phyloP scores from a whole-genome alignment of 2,888 invertebrate genomes.

The Oscheius myriophilus region DNA sequence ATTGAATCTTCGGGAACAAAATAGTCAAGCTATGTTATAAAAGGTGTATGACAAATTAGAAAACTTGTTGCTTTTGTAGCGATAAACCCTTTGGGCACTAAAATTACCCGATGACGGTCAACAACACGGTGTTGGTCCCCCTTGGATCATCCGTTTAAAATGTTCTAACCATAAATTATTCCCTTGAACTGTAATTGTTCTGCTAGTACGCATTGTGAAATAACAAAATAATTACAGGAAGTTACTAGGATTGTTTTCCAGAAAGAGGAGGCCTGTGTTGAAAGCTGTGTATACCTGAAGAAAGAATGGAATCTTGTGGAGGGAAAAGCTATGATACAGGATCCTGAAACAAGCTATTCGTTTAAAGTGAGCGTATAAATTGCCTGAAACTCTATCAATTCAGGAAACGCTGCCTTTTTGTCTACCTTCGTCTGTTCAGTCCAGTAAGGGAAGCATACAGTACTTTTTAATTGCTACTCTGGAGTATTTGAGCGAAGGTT shows the following conservation, averaged over 20 bases:
- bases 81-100: no score
- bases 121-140: no score
- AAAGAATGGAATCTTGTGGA: constrained; percentile 25
- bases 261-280: constrained; percentile 20
- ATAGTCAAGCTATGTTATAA: no score
- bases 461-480: constrained; percentile 11
- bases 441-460: constrained; percentile 10
- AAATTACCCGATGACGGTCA: no score
- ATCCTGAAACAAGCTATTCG: constrained; percentile 4
- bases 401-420: constrained; percentile 16
- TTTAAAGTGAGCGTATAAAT: constrained; percentile 3
- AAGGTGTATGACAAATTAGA: no score
- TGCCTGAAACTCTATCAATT: not conserved
- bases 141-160: no score
- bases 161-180: no score
- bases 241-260: constrained; percentile 6
- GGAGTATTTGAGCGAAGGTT: constrained; percentile 20
- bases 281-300: constrained; percentile 25
- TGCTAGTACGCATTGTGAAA: not conserved
- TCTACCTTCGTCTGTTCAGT: constrained; percentile 13
- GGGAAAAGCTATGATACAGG: not conserved
- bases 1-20: no score
- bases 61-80: no score
- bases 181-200: not conserved
- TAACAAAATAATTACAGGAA: not conserved